A percentile compares a stretch with the other conserved stretches of the same genome.
phyloP scores from a whole-genome alignment of 2,113 vertebrate species.

The Dinomys branickii region DNA sequence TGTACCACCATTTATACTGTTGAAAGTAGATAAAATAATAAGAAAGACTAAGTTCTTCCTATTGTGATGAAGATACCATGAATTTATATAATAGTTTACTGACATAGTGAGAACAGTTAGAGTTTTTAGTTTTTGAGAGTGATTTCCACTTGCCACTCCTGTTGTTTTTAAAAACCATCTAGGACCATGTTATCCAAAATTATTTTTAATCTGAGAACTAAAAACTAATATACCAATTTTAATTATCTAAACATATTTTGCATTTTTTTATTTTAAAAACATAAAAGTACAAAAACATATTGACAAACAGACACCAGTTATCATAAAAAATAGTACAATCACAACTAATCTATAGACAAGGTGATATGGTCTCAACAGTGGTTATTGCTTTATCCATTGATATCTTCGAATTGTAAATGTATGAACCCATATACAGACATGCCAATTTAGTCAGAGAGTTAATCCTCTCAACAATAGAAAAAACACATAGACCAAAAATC shows the following conservation, averaged over 20 bases:
- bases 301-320: too few species aligned
- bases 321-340: too few species aligned
- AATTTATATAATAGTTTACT: background rate
- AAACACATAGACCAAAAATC: too few species aligned
- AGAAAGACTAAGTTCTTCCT: background rate
- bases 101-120: background rate
- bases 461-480: too few species aligned
- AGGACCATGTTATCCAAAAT: background rate
- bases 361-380: too few species aligned
- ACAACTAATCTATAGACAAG: too few species aligned
- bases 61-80: background rate
- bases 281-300: too few species aligned
- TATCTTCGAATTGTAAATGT: too few species aligned
- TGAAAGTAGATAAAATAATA: background rate
- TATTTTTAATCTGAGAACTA: background rate
- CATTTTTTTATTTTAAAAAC: too few species aligned
- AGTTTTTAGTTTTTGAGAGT: background rate
- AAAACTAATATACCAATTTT: background rate
- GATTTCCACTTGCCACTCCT: background rate
- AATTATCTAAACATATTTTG: background rate
- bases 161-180: background rate
- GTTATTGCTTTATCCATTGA: too few species aligned
- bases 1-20: background rate
- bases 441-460: too few species aligned
- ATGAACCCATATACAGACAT: too few species aligned